Evolutionary conservation across 2,113 vertebrate species (phyloP).

Genomic region (Mionectes macconnelli): DNA sequence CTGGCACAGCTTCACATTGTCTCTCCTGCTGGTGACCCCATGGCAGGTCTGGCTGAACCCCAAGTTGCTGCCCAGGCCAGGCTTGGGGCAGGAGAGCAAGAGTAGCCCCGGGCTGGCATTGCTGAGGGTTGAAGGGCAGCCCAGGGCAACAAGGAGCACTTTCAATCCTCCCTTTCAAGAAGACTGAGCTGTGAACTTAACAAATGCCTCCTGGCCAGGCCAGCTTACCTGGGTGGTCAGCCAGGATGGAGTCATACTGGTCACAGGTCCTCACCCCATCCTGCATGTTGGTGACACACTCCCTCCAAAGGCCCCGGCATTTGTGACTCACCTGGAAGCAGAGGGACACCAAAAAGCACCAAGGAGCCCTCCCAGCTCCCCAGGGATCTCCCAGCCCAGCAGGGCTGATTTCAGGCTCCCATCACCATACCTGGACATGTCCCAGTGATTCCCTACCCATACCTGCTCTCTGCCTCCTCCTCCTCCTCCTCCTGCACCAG

Average conservation of each 20-base stretch:
- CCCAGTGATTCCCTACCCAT: not conserved
- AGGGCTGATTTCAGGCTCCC: not conserved
- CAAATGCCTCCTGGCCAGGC: not conserved
- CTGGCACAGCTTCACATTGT: not conserved
- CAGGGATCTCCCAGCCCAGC: not conserved
- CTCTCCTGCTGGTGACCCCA: not conserved
- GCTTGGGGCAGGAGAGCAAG: not conserved
- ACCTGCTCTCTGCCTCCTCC: not conserved
- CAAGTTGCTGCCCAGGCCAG: not conserved
- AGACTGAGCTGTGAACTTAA: not conserved
- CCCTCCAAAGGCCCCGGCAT: conserved; percentile 76
- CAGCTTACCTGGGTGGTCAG: conserved; percentile 72
- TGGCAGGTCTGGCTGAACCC: not conserved
- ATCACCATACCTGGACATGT: not conserved
- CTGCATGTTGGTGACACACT: conserved; percentile 77
- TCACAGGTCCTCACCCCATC: conserved; percentile 76
- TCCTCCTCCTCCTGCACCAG: not conserved
- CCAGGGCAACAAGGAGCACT: not conserved
- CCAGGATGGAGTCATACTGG: conserved; percentile 77
- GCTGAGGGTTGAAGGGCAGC: not conserved
- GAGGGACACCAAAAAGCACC: not conserved
- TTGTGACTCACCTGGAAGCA: conserved; percentile 72
- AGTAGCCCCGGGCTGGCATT: not conserved
- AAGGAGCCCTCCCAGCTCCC: not conserved
- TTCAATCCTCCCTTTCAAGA: not conserved